phyloP scores from a whole-genome alignment of 2,113 vertebrate genomes.

The Sus scrofa region T2T-Sscrofa CM000814.6:110187001-110187500 shows the following conservation, averaged over 20 bases:
- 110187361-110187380: not conserved
- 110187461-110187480: fast-evolving
- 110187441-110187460: not conserved
- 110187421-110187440: not conserved
- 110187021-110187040: not conserved
- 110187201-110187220: not conserved
- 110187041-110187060: not conserved
- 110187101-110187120: not conserved
- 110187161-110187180: not conserved
- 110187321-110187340: not conserved
- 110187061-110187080: not conserved
- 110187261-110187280: not conserved
- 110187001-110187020: not conserved
- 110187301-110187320: not conserved
- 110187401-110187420: not conserved
- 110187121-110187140: not conserved
- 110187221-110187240: not conserved
- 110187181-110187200: fast-evolving
- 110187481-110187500: not conserved
- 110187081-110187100: not conserved
- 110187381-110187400: not conserved
- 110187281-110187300: not conserved
- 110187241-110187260: not conserved
- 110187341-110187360: not conserved
- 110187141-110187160: not conserved